These are phyloP conservation scores for Zhuqinia jingwanae DNA, from an alignment of 2,888 invertebrate species.

Conservation along the genomic window DNA sequence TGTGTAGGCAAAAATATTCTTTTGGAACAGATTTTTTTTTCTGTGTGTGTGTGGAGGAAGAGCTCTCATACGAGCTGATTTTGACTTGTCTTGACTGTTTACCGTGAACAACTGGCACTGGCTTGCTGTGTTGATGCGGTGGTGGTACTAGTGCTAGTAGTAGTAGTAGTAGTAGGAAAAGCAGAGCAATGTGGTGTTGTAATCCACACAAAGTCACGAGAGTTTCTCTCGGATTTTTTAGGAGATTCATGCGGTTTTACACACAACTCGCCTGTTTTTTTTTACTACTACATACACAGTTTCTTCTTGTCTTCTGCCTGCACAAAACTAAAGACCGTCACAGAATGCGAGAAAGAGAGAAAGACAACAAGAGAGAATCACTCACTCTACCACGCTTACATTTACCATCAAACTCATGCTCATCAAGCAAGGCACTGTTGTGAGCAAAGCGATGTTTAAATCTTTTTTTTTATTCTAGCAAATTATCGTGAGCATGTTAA, in stretches of 20 bases:
- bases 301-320: background rate
- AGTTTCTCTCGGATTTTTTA: slow-evolving; percentile 13
- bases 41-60: slow-evolving; percentile 1
- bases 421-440: no score
- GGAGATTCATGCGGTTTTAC: slow-evolving; percentile 43
- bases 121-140: slow-evolving; percentile 18
- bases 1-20: slow-evolving; percentile 16
- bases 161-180: background rate
- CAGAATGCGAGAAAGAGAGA: no score
- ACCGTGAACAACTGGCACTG: slow-evolving; percentile 18
- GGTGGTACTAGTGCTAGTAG: background rate
- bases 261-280: slow-evolving; percentile 18
- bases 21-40: background rate
- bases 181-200: background rate
- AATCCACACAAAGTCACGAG: slow-evolving; percentile 36
- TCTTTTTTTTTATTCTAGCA: no score
- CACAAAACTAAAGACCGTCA: no score
- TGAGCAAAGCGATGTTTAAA: no score
- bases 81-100: slow-evolving; percentile 6
- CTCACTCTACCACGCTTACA: no score
- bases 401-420: no score
- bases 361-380: no score
- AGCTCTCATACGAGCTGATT: background rate
- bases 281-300: background rate
- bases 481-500: no score